Percentiles rank a stretch among this genome's conserved stretches.
phyloP scores from a whole-genome alignment of 2,888 invertebrate species.

The Andrena haemorrhoa region DNA sequence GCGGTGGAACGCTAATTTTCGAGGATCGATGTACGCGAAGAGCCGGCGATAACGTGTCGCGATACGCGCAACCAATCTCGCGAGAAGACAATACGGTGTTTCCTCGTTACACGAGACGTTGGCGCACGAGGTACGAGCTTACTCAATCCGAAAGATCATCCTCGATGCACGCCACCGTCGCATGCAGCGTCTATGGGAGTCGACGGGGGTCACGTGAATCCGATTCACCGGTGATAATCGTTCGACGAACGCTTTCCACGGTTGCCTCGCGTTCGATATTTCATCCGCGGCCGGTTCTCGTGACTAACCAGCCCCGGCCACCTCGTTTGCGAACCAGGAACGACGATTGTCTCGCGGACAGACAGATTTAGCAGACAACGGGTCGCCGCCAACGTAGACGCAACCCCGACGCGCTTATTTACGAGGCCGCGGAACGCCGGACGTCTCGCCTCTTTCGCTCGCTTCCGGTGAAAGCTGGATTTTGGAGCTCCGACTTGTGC shows the following conservation, averaged over 20 bases:
- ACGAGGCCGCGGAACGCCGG: constrained; percentile 33
- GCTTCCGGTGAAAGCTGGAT: constrained; percentile 55
- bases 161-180: constrained; percentile 48
- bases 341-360: constrained; percentile 60
- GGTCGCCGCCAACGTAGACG: constrained; percentile 60
- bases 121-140: constrained; percentile 35
- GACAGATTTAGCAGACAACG: constrained; percentile 64
- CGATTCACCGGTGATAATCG: constrained; percentile 61
- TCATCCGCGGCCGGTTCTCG: constrained; percentile 56
- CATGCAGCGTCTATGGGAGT: constrained; percentile 30
- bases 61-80: constrained; percentile 22
- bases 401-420: constrained; percentile 57
- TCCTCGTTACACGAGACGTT: constrained; percentile 32
- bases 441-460: constrained; percentile 11
- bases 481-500: background rate
- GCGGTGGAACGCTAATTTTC: constrained; percentile 36
- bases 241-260: constrained; percentile 62
- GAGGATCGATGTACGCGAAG: constrained; percentile 8
- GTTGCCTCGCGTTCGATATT: constrained; percentile 56
- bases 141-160: constrained; percentile 56
- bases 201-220: constrained; percentile 52
- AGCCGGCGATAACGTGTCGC: constrained; percentile 36
- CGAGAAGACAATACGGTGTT: constrained; percentile 43
- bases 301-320: constrained; percentile 48
- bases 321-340: constrained; percentile 55